Base-by-base conservation (phyloP, 37 sponge, comb jelly and placozoan species). In the Aphrocallistes beatrix region DNA sequence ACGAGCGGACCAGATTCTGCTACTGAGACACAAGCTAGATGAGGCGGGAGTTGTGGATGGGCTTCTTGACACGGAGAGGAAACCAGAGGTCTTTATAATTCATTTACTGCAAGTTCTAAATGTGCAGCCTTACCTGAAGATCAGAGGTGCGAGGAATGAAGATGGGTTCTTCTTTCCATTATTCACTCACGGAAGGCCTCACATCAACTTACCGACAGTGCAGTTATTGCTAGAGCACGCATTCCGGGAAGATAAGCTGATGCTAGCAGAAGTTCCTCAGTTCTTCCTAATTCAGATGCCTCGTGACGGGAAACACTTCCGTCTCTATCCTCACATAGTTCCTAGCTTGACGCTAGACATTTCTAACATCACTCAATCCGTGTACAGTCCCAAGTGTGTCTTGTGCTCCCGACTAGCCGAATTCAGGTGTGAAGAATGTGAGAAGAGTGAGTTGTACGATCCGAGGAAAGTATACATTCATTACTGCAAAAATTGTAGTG, bases 261-360 rank as follows among this genome's bases (percentile, higher is more conserved):
- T 60, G 75, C 75, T 60, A 13, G 75, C 75, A 6, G 75, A 60
- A 13, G 75, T 60, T 60, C 75, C 75, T 3, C 75, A 60, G 34
- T 60, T 60, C 75, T 60, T 60, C 34, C 75, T 60, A 6, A 60
- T 60, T 19, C 75, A 60, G n/a, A 60, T 60, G 75, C 75, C 75
- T 3, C 75, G 75, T 3, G 75, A 60, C 34, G 75, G 75, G 21
- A 60, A 60, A 30, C 75, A 60, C 75, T 60, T 60, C 75, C 75
- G 75, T 3, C 75, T 60, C 17, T 60, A 60, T 30, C 75, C 75
- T 3, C 75, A 60, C 75, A 60, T 60, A 3, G 32, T 60, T 13
- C 75, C 75, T 13, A 60, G 75, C 34, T 13, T 60, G 17, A 60
- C 32, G 25, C 75, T 60, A 13, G 75, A 60, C 34, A 60, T 60